These are phyloP conservation scores for Lucilia cuprina DNA, from an alignment of 1,140 invertebrate genomes.

Conservation along the genomic window DNA sequence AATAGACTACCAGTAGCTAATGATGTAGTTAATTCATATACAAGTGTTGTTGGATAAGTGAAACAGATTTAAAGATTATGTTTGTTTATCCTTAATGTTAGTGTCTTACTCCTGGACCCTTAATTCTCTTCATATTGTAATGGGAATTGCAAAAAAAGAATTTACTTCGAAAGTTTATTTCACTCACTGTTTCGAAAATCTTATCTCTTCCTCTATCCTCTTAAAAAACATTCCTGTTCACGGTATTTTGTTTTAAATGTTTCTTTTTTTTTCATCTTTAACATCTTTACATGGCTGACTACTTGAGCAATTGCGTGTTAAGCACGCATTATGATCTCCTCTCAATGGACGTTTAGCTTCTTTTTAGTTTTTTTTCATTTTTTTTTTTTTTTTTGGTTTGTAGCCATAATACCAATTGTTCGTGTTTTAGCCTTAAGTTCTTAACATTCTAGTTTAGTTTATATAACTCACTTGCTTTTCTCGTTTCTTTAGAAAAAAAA, in stretches of 20 bases:
- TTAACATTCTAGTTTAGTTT: constrained; percentile 1
- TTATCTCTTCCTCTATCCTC: not conserved
- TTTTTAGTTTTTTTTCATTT: no score
- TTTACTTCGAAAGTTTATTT: not conserved
- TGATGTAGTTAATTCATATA: no score
- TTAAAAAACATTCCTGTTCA: not conserved
- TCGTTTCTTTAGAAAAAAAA: not conserved
- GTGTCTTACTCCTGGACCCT: no score
- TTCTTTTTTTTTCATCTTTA: not conserved
- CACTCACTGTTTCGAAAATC: not conserved
- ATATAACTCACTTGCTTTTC: not conserved
- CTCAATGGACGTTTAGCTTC: not conserved
- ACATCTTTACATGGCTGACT: not conserved
- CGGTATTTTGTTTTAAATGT: not conserved
- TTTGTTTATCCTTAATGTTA: no score
- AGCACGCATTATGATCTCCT: not conserved
- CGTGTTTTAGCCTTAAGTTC: constrained; percentile 3
- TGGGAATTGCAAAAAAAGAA: no score
- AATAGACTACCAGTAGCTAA: no score
- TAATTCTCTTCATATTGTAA: no score
- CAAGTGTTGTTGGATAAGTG: no score
- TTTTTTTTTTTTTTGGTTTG: not conserved
- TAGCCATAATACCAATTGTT: not conserved
- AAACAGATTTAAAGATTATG: no score
- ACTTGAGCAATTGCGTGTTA: not conserved